Evolutionary conservation across 2,797 vertebrate genomes (phyloP), one percentile per base, ranked within the genome.

Genomic region (Chloroceryle amazona): DNA sequence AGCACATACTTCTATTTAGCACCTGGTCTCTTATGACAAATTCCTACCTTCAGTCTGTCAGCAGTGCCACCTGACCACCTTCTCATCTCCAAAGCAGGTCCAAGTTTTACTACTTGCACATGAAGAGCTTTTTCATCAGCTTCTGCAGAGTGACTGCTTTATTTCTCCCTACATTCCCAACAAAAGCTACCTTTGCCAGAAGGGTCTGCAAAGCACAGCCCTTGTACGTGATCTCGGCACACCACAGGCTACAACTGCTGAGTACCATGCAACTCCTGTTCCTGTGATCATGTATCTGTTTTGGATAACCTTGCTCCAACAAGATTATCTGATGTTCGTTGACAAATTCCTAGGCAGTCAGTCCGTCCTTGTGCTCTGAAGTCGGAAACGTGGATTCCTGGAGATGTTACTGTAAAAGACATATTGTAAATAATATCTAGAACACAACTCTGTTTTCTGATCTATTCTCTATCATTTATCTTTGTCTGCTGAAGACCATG

Each of bases 341-440:
- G 42, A 90, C 58, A 66, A 76, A 76, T 35, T 90, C 70, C 73
- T 41, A 41, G 46, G n/a, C 60, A 78, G 33, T 41, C 42, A 62
- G 23, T 37, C 5, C 3, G 23, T 37, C 5, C 3, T 84, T 61
- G 16, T 20, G n/a, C 55, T 71, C 81, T 74, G 31, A 93, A 66
- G 60, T 47, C 46, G 12, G 79, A 86, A 90, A 74, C 47, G 17
- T 73, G 44, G 31, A 28, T 9, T 90, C 44, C 37, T 75, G 33
- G 51, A 89, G 10, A 66, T 70, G n/a, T 20, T 68, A 8, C 51
- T 49, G 76, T 44, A 67, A 60, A 79, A 86, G 44, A 23, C 10
- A 13, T 1, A 65, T 26, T 19, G 52, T n/a, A 55, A 55, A 55
- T 71, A 91, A 37, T 31, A 55, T 39, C 55, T 46, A 70, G 74